Percentiles rank a stretch among this genome's conserved stretches.
These are phyloP conservation scores for Archaeoteleia sp. DNA, from an alignment of 2,888 invertebrate genomes.

Conservation along the genomic window DNA sequence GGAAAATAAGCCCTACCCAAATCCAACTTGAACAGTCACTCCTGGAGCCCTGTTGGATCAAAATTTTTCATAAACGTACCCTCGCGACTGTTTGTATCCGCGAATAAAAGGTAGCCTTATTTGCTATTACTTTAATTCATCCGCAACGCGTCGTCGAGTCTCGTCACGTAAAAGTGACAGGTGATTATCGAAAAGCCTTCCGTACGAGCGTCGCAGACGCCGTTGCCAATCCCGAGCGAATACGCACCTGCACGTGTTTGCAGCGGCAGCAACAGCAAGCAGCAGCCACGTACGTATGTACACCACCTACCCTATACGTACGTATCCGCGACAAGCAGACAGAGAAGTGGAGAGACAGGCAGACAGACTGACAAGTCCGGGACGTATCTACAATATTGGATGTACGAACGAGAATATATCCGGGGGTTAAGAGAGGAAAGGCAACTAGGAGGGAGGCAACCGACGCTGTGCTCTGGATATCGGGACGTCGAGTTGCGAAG, in stretches of 20 bases:
- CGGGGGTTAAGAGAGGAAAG: constrained; percentile 39
- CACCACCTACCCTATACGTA: constrained; percentile 12
- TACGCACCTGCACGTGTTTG: constrained; percentile 46
- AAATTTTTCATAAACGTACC: too few relatives aligned
- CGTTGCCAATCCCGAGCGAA: constrained; percentile 27
- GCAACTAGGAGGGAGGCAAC: constrained; percentile 43
- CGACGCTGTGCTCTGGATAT: constrained; percentile 46
- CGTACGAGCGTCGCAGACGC: constrained; percentile 15
- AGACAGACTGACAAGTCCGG: constrained; percentile 58
- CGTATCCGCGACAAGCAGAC: constrained; percentile 16
- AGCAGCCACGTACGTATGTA: constrained; percentile 27
- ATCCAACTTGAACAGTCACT: constrained; percentile 4
- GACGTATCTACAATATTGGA: constrained; percentile 71
- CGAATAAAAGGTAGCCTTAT: constrained; percentile 38
- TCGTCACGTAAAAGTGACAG: constrained; percentile 47
- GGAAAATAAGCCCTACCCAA: constrained; percentile 17
- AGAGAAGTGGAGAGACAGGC: constrained; percentile 14
- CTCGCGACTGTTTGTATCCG: constrained; percentile 14
- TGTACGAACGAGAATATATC: constrained; percentile 64
- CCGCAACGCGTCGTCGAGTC: constrained; percentile 32
- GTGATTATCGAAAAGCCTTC: constrained; percentile 51
- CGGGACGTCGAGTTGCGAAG: constrained; percentile 62
- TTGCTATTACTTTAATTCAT: constrained; percentile 42
- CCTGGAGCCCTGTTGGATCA: too few relatives aligned
- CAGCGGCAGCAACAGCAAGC: constrained; percentile 6